Base-by-base conservation (phyloP, 2,888 invertebrate genomes). In the Andrena trimmerana region DNA sequence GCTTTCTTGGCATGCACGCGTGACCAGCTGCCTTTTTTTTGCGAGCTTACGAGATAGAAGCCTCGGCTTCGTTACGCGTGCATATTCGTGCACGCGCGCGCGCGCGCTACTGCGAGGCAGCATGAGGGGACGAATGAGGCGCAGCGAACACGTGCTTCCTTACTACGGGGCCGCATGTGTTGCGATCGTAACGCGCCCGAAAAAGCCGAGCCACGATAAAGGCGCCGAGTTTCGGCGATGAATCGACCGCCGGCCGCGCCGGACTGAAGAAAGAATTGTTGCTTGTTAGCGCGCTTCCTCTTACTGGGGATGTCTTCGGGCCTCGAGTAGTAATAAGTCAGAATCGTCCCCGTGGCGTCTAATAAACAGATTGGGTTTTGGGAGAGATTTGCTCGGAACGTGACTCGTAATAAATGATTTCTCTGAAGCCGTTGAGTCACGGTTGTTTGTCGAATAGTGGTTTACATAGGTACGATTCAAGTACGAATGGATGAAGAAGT, bases 91-190 rank as follows among this genome's bases (percentile, higher is more conserved):
- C 75, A 70, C 69, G 42, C 48, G 57, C 77, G 69, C 77, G 69
- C 65, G 68, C 48, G 75, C 57, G 75, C 57, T 42, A 48, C 29
- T 6, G 50, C 62, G 57, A 54, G 67, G 27, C 33, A 78, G 66
- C 54, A 57, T 50, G 24, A 27, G 50, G 24, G 60, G 33, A 57
- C 33, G 72, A 57, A 73, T 65, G 67, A 70, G 66, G 63, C 66
- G 68, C 59, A 67, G 13, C 57, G 75, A 74, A 77, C 84, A 87
- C 84, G 81, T 87, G 86, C 72, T 87, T 63, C 50, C 66, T 72
- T 79, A 54, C 82, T 70, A 82, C 50, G 65, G n/a, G 31, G 71
- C 29, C 50, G 76, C 77, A 78, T 75, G 66, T 75, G 74, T 60
- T 60, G 33, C 52, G 31, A 65, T 71, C 48, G 79, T 33, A 59